These are phyloP conservation scores for Stichopus horrens DNA, from an alignment of 53 echinoderm and acorn worm species.

Conservation along the genomic window DNA sequence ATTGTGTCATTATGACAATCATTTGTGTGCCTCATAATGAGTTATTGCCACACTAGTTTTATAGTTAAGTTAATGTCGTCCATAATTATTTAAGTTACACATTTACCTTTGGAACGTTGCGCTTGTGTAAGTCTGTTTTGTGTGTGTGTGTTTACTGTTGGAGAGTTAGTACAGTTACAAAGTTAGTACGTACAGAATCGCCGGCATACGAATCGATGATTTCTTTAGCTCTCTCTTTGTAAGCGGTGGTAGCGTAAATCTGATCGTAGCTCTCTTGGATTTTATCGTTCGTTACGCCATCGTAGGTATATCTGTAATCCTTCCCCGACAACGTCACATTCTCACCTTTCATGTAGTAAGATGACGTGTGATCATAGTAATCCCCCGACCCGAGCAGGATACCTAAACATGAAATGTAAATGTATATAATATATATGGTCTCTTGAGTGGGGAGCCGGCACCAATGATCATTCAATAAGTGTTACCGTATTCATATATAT, in stretches of 20 bases:
- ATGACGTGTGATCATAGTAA: not conserved
- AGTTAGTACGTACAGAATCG: not conserved
- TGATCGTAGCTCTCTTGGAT: not conserved
- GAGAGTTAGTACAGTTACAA: not conserved
- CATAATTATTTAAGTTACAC: too few species aligned
- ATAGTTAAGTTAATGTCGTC: too few species aligned
- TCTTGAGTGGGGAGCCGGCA: too few species aligned
- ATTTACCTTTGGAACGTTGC: too few species aligned
- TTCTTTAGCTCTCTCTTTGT: not conserved
- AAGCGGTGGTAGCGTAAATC: not conserved
- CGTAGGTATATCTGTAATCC: not conserved
- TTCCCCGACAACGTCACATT: not conserved
- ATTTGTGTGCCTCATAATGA: too few species aligned
- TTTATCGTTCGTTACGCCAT: not conserved
- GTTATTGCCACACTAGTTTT: too few species aligned
- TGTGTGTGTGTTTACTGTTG: too few species aligned
- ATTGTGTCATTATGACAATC: too few species aligned
- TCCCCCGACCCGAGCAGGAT: not conserved
- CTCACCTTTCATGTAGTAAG: conserved; percentile 8
- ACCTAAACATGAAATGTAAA: not conserved
- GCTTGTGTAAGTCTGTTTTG: too few species aligned
- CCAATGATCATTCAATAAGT: too few species aligned
- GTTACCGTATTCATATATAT: too few species aligned
- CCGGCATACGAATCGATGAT: not conserved
- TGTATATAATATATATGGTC: too few species aligned